Evolutionary conservation across 1,140 invertebrate genomes (phyloP).

Genomic region (Brachionus rubens): DNA sequence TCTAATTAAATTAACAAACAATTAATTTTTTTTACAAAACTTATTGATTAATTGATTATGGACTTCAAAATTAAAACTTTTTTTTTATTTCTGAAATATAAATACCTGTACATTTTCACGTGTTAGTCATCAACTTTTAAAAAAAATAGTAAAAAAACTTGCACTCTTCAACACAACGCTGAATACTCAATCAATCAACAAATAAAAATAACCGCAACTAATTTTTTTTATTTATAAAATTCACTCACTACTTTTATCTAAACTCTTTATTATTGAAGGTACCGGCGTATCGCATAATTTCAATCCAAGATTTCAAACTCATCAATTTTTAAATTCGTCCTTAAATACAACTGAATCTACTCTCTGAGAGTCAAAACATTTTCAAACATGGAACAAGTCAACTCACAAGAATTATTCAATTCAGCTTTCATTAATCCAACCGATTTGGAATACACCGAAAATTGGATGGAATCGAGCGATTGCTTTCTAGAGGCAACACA

Average conservation of each 20-base stretch:
- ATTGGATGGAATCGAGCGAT: neutral
- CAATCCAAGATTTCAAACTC: constrained; percentile 32
- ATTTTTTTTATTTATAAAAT: neutral
- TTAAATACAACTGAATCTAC: no score
- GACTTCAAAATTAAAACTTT: no score
- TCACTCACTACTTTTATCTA: neutral
- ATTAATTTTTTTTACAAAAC: neutral
- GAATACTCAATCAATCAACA: neutral
- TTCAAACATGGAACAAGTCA: no score
- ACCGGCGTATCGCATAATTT: no score
- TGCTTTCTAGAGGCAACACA: neutral
- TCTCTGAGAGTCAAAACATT: no score
- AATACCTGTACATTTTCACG: no score
- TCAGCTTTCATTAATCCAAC: constrained; percentile 4
- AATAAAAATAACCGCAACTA: neutral
- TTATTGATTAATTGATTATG: constrained; percentile 8
- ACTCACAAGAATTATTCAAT: no score
- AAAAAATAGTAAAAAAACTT: no score
- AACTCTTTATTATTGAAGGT: no score
- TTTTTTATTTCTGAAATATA: no score
- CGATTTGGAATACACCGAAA: neutral
- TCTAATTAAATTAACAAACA: constrained; percentile 30
- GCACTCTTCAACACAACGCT: neutral
- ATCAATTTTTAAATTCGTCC: neutral
- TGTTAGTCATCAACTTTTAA: no score